phyloP scores from a whole-genome alignment of 2,888 invertebrate species.

The Acleris cristana region DNA sequence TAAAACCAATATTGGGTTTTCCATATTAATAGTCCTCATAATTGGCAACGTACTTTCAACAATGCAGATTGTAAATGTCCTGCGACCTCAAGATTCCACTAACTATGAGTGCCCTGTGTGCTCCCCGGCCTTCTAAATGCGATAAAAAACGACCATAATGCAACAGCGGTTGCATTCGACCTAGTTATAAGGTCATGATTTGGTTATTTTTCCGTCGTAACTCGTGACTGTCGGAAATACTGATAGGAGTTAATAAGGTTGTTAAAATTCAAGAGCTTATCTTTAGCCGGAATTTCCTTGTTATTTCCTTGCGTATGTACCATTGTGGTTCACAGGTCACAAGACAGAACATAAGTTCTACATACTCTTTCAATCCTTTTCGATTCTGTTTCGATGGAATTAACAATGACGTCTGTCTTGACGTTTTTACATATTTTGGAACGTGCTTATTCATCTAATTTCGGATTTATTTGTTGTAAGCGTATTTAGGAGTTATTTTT shows the following conservation, averaged over 20 bases:
- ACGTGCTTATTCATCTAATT: not conserved
- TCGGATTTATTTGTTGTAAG: not conserved
- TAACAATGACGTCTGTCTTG: not conserved
- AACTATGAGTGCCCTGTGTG: no score
- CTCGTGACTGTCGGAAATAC: not conserved
- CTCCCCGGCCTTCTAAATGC: no score
- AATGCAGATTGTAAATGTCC: no score
- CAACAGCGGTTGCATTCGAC: no score
- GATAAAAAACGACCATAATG: no score
- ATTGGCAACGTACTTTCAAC: no score
- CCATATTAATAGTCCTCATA: no score
- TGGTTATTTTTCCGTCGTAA: no score
- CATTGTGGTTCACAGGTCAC: not conserved
- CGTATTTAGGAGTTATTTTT: conserved; percentile 7
- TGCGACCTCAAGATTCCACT: no score
- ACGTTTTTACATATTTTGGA: conserved; percentile 1
- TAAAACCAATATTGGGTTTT: no score
- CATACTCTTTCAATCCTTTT: not conserved
- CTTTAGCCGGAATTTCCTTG: conserved; percentile 2
- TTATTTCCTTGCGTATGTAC: not conserved
- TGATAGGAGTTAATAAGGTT: conserved; percentile 2
- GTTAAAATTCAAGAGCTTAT: conserved; percentile 17
- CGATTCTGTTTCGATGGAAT: no score
- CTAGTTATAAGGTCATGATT: no score
- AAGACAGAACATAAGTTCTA: not conserved